These are phyloP conservation scores for Pollicipes pollicipes DNA, from an alignment of 1,140 invertebrate species.

Conservation along the genomic window DNA sequence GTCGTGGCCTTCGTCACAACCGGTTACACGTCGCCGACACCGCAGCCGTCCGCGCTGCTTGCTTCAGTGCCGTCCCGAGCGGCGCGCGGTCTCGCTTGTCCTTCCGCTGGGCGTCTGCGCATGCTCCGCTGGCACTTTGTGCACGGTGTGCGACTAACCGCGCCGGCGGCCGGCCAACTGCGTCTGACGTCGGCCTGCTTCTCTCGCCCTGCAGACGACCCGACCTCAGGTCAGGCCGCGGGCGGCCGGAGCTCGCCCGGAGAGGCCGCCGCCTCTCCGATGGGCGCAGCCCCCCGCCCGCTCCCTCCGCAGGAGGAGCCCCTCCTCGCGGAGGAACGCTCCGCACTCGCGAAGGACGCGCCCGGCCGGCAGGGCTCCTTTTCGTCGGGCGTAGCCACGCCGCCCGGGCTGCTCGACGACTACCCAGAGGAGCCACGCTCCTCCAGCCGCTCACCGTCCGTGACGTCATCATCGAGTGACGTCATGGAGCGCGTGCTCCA, in stretches of 20 bases:
- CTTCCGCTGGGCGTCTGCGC: too few relatives aligned
- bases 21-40: too few relatives aligned
- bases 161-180: too few relatives aligned
- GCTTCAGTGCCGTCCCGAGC: too few relatives aligned
- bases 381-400: background rate
- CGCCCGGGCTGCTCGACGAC: background rate
- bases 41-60: too few relatives aligned
- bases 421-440: slow-evolving; percentile 10
- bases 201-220: background rate
- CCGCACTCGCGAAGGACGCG: background rate
- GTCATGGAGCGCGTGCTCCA: slow-evolving; percentile 11
- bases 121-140: too few relatives aligned
- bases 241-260: slow-evolving; percentile 9
- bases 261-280: slow-evolving; percentile 14
- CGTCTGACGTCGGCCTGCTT: background rate
- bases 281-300: slow-evolving; percentile 6
- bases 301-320: background rate
- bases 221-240: too few relatives aligned
- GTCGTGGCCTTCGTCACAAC: too few relatives aligned
- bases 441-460: slow-evolving; percentile 11
- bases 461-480: background rate
- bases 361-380: background rate
- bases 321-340: background rate
- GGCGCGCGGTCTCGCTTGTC: too few relatives aligned
- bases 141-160: background rate